Evolutionary conservation across 2,797 vertebrate genomes (phyloP).

Genomic region (Calcarius lapponicus): DNA sequence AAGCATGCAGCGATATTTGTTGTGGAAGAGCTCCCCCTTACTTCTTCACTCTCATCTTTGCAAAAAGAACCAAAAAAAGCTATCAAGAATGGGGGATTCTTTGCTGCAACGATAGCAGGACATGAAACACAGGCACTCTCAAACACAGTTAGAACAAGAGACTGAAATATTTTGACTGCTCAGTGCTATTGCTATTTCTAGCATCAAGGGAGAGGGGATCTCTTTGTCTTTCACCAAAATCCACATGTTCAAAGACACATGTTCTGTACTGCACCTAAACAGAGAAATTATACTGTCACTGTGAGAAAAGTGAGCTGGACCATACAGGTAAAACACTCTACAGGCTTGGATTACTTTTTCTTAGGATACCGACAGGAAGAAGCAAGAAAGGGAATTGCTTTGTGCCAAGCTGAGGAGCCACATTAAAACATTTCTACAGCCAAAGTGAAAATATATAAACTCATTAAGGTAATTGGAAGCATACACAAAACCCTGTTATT

Average conservation of each 20-base stretch:
- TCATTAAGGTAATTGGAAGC: constrained; percentile 23
- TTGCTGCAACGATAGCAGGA: neutral
- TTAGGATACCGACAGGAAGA: neutral
- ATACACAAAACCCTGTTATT: constrained; percentile 12
- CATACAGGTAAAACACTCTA: neutral
- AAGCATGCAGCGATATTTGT: constrained; percentile 69
- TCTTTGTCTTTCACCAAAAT: constrained; percentile 27
- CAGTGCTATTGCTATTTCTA: neutral
- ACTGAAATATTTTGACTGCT: constrained; percentile 16
- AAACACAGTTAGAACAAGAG: neutral
- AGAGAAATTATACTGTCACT: neutral
- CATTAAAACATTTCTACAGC: neutral
- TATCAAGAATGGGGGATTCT: neutral
- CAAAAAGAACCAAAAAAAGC: constrained; percentile 43
- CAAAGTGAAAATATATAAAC: constrained; percentile 22
- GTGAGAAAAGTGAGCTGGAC: neutral
- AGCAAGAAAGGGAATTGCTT: neutral
- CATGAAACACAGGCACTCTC: neutral
- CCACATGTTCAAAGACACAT: constrained; percentile 16
- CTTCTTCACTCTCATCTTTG: constrained; percentile 70
- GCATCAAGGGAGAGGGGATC: neutral
- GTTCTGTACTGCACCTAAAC: neutral
- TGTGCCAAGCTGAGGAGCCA: neutral
- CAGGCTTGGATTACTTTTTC: neutral
- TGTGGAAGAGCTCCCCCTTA: constrained; percentile 84